Percentiles rank a stretch among this genome's conserved stretches.
phyloP scores from a whole-genome alignment of 2,888 invertebrate genomes.

The Eucera pruinosa region DNA sequence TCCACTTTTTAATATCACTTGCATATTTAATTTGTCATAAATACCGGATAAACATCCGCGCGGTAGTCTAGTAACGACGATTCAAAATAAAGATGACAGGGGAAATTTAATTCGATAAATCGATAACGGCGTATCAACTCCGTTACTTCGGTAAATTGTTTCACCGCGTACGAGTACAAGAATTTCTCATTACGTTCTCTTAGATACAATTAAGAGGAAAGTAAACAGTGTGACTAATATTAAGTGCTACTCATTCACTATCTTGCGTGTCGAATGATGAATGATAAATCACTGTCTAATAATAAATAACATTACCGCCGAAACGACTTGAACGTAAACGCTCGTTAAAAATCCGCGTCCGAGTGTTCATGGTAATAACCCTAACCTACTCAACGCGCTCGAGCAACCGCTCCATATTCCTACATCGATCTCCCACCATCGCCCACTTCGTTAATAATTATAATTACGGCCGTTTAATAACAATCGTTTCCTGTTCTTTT shows the following conservation, averaged over 20 bases:
- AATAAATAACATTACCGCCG: not conserved
- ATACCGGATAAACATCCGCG: no score
- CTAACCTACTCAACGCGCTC: not conserved
- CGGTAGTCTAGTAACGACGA: no score
- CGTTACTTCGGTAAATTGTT: not conserved
- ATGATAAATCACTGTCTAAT: not conserved
- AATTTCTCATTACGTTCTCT: not conserved
- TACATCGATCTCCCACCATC: not conserved
- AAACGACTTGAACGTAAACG: not conserved
- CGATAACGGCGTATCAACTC: not conserved
- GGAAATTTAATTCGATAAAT: not conserved
- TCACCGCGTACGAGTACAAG: not conserved
- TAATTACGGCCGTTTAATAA: constrained; percentile 21
- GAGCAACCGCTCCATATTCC: not conserved
- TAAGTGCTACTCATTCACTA: not conserved
- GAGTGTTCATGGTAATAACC: not conserved
- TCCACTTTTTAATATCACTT: no score
- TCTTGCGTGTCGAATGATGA: not conserved
- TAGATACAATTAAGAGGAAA: constrained; percentile 1
- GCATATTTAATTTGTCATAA: no score
- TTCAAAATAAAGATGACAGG: not conserved
- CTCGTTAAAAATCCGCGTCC: not conserved
- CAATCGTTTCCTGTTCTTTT: constrained; percentile 70
- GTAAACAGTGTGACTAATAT: constrained; percentile 8
- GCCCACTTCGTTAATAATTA: not conserved